Evolutionary conservation across 1,140 invertebrate genomes (phyloP).

Genomic region (Pentalonia nigronervosa): DNA sequence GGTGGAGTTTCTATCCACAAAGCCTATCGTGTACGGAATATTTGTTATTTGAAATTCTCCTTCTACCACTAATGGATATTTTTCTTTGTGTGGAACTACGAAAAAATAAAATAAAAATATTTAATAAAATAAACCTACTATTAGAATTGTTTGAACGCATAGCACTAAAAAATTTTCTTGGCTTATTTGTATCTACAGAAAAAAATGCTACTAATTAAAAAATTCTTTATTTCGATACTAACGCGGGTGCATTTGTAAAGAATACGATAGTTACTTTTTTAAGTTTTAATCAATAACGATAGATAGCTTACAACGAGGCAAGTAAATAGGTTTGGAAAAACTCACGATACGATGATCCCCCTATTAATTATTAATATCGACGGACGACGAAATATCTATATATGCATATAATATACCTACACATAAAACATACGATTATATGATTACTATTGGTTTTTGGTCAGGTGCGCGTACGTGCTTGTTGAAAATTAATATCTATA

Average conservation of each 20-base stretch:
- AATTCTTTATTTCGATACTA: not conserved
- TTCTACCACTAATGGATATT: constrained; percentile 49
- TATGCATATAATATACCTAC: not conserved
- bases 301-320: not conserved
- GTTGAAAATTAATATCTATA: constrained; percentile 16
- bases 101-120: not conserved
- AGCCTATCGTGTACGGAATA: constrained; percentile 39
- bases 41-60: constrained; percentile 51
- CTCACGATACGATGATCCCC: not conserved
- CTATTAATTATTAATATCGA: constrained; percentile 28
- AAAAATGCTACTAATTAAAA: not conserved
- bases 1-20: constrained; percentile 40
- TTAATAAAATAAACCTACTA: not conserved
- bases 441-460: constrained; percentile 36
- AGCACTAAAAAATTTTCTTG: not conserved
- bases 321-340: not conserved
- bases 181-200: not conserved
- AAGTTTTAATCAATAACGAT: not conserved
- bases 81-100: constrained; percentile 30
- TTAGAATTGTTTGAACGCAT: not conserved
- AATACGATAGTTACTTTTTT: not conserved
- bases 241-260: not conserved
- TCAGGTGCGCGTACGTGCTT: constrained; percentile 21
- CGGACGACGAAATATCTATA: not conserved
- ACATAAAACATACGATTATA: not conserved